Base-by-base conservation (phyloP, 2,797 vertebrate genomes). In the Cygnus olor region DNA sequence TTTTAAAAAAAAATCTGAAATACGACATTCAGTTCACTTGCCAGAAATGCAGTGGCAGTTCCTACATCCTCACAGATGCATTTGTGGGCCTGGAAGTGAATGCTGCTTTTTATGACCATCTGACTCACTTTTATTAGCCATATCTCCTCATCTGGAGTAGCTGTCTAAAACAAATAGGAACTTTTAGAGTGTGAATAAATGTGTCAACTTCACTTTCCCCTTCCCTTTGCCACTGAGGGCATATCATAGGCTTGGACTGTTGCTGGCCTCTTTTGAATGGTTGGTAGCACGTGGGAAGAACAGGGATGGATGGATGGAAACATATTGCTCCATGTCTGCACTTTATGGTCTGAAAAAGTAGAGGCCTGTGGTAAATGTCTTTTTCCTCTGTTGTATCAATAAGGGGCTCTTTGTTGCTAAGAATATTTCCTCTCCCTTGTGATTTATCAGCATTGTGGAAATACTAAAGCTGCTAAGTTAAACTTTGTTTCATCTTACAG, bases 61-160 rank as follows among this genome's bases (percentile, higher is more conserved):
- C n/a, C 42, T 87, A 45, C 30, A 61, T 64, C 45, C 40, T 54
- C n/a, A 64, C 17, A 57, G 56, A 61, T 38, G 9, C 7, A 22
- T 88, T 81, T 84, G 27, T 32, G 38, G 45, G n/a, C 38, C n/a
- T 77, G 72, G 53, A 68, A 38, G 0, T 56, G 38, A 30, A 19
- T 42, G 30, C 34, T 91, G 24, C 11, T 85, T 91, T 93, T 85
- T 49, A 69, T 38, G 30, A 42, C 53, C 28, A 4, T 30, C 78
- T 94, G 76, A 64, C 32, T 91, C n/a, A n/a, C 30, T 94, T 94
- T 88, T 76, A 69, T 76, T 70, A 72, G 71, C 71, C n/a, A 2
- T 81, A 76, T 83, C 47, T 93, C 76, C n/a, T 88, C 24, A 92
- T 63, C 40, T 79, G 57, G 38, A 93, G 14, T 42, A 64, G 51